Evolutionary conservation across 2,797 vertebrate species (phyloP).

Genomic region (Parauchenoglanis ngamensis): DNA sequence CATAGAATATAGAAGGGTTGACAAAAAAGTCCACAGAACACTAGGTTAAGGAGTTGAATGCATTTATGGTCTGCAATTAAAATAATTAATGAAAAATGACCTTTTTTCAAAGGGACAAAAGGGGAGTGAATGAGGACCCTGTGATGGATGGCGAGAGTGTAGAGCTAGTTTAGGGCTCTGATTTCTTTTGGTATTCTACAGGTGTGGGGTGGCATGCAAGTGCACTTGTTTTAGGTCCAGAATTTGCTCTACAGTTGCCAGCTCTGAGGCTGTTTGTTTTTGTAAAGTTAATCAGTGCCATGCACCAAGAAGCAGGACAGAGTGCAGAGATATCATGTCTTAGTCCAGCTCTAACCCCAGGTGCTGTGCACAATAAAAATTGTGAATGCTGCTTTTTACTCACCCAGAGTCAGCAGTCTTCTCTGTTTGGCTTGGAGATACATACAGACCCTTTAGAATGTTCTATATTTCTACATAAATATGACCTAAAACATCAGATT

Average conservation of each 20-base stretch:
- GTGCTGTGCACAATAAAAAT: background rate
- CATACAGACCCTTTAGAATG: background rate
- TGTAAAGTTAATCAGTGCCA: constrained; percentile 73
- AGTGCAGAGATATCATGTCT: constrained; percentile 34
- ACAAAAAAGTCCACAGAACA: background rate
- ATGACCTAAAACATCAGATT: no score
- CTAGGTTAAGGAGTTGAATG: background rate
- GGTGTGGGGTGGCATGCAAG: constrained; percentile 78
- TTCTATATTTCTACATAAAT: no score
- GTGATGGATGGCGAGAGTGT: background rate
- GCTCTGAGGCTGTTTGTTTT: constrained; percentile 78
- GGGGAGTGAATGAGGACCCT: constrained; percentile 24
- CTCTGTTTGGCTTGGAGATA: background rate
- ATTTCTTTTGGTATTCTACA: constrained; percentile 82
- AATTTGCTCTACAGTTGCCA: constrained; percentile 77
- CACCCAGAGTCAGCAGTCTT: background rate
- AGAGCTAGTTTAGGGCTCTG: constrained; percentile 62
- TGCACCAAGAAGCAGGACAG: constrained; percentile 57
- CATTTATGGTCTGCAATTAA: background rate
- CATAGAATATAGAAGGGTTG: background rate
- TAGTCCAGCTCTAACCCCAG: constrained; percentile 11
- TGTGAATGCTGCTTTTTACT: background rate
- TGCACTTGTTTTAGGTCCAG: constrained; percentile 73
- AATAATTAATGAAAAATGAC: background rate
- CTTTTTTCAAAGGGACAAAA: background rate